Evolutionary conservation across 2,797 vertebrate genomes (phyloP).

Genomic region (Danionella dracula): DNA sequence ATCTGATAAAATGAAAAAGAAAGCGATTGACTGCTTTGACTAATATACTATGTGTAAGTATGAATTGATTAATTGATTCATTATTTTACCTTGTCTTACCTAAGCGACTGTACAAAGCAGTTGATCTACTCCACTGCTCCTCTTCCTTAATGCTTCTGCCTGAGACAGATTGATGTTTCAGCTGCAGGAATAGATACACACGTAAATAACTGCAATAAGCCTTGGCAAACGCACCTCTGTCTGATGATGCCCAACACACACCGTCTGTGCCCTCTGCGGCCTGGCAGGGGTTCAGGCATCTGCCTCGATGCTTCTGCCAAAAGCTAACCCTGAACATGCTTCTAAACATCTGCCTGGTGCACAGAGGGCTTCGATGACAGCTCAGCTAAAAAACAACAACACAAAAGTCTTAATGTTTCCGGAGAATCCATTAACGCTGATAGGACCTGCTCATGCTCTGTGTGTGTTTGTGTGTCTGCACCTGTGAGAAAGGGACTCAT

Average conservation of each 20-base stretch:
- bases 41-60: too few relatives aligned
- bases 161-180: conserved; percentile 69
- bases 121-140: neutral
- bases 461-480: conserved; percentile 98
- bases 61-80: too few relatives aligned
- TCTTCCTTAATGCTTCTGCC: conserved; percentile 39
- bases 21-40: too few relatives aligned
- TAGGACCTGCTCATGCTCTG: conserved; percentile 96
- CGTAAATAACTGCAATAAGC: conserved; percentile 67
- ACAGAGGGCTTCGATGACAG: conserved; percentile 88
- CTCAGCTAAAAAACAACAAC: conserved; percentile 71
- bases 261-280: conserved; percentile 92
- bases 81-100: too few relatives aligned
- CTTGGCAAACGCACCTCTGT: conserved; percentile 82
- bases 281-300: conserved; percentile 96
- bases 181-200: conserved; percentile 58
- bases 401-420: conserved; percentile 98
- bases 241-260: conserved; percentile 77
- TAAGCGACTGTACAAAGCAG: too few relatives aligned
- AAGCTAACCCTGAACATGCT: conserved; percentile 83
- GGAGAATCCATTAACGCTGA: conserved; percentile 98
- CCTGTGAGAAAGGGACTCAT: conserved; percentile 99
- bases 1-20: too few relatives aligned
- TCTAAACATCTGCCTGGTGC: conserved; percentile 86
- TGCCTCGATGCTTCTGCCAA: conserved; percentile 84